phyloP scores from a whole-genome alignment of 2,888 invertebrate species.

The Himalopsyche japonica region DNA sequence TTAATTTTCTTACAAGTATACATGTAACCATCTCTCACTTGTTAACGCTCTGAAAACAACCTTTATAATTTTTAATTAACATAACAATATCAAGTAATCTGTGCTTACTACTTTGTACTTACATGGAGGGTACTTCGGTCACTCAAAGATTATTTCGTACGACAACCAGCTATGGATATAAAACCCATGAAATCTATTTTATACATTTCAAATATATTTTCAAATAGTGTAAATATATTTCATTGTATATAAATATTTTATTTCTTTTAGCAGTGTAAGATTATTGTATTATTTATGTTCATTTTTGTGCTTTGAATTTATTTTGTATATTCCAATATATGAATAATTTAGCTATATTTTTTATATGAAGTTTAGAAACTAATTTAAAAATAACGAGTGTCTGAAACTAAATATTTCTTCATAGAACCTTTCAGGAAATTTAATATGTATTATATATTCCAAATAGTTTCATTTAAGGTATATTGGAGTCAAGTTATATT shows the following conservation, averaged over 20 bases:
- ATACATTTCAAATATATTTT: neutral
- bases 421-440: neutral
- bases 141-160: neutral
- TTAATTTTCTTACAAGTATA: neutral
- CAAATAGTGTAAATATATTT: neutral
- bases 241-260: neutral
- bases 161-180: neutral
- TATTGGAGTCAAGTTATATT: too few species aligned
- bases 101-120: neutral
- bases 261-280: neutral
- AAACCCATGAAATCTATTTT: neutral
- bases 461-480: too few species aligned
- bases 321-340: neutral
- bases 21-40: neutral
- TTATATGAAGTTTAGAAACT: neutral
- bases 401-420: neutral
- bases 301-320: neutral
- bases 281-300: neutral
- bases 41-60: neutral
- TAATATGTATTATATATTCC: too few species aligned
- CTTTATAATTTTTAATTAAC: neutral
- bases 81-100: neutral
- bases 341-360: neutral
- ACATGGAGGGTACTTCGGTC: neutral
- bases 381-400: neutral